Evolutionary conservation across 2,888 invertebrate genomes (phyloP), one percentile per base, ranked within the genome.

Genomic region (Leptinotarsa tumamoca): DNA sequence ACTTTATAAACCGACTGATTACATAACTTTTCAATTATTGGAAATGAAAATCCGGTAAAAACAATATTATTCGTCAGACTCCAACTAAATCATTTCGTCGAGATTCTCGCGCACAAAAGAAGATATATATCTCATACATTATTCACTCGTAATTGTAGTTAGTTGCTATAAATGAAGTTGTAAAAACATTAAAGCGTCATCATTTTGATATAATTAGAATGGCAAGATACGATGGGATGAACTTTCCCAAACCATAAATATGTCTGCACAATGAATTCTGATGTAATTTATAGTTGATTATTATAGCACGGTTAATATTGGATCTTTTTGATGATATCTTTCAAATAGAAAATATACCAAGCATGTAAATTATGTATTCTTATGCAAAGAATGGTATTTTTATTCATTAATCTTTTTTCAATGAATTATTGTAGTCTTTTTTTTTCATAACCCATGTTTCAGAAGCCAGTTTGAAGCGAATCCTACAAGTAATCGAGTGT

Each of bases 181-280:
- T 76, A 76, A 76, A 78, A 78, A 74, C 76, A 78, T 76, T 72
- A 78, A 71, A 74, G 69, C 78, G 67, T 72, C 74, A 76, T 78
- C 74, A 73, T 76, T 78, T 78, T 68, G 54, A 70, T 68, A 50
- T 78, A 74, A 78, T 78, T 78, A 70, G 61, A 72, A 67, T 72
- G 61, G 68, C 66, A 71, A 54, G 67, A 74, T 66, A 72, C 67
- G 68, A 56, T 49, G 68, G 50, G 27, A 71, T 66, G 51, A 58
- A 74, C 74, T 72, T 78, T 75, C 74, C 76, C 74, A 67, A 50
- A 58, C 72, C 67, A 74, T 78, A 76, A 78, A 78, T 78, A 76
- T 66, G 71, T 72, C 73, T 70, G 73, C 27, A n/a, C 66, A 27
- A 68, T 73, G 67, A 78, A 78, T 78, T 76, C 74, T 67, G 72